A percentile compares a stretch with the other conserved stretches of the same genome.
Evolutionary conservation across 1,140 invertebrate genomes (phyloP).

Genomic region (Pseudachorutes palmiensis): DNA sequence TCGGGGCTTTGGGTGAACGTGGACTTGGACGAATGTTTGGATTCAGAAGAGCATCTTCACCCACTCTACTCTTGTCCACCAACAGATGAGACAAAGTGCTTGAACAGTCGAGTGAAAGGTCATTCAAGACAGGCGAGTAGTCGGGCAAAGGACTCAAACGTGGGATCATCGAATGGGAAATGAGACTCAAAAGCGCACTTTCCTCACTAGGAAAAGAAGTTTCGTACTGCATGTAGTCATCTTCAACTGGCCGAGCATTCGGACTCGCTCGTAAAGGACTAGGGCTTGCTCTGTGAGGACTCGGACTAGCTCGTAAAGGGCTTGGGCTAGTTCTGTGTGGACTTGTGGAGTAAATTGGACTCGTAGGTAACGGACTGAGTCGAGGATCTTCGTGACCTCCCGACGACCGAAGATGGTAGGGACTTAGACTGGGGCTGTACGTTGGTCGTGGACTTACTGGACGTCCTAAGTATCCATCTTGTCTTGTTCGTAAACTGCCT

Average conservation of each 20-base stretch:
- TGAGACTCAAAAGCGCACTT: neutral
- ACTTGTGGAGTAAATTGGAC: constrained; percentile 13
- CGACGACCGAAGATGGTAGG: neutral
- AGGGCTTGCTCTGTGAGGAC: constrained; percentile 3
- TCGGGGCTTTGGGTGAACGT: constrained; percentile 59
- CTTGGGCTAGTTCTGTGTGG: constrained; percentile 10
- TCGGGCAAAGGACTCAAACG: constrained; percentile 29
- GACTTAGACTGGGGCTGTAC: constrained; percentile 7
- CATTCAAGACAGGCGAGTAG: constrained; percentile 33
- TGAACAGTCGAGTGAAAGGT: constrained; percentile 25
- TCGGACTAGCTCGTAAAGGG: neutral
- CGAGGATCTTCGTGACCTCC: constrained; percentile 10
- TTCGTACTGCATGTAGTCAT: constrained; percentile 4
- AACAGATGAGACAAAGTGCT: neutral
- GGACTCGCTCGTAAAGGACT: constrained; percentile 18
- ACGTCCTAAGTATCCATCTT: constrained; percentile 53
- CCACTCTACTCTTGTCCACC: neutral
- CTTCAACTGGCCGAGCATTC: constrained; percentile 15
- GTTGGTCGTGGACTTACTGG: constrained; percentile 24
- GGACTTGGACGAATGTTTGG: constrained; percentile 46
- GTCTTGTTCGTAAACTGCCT: constrained; percentile 49
- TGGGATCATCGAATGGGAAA: constrained; percentile 19
- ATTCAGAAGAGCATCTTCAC: constrained; percentile 10
- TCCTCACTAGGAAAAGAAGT: neutral
- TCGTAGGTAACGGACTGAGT: constrained; percentile 10